Conservation (phyloP, 1,140 invertebrate genomes). For the Trichomalopsis sarcophagae region DNA sequence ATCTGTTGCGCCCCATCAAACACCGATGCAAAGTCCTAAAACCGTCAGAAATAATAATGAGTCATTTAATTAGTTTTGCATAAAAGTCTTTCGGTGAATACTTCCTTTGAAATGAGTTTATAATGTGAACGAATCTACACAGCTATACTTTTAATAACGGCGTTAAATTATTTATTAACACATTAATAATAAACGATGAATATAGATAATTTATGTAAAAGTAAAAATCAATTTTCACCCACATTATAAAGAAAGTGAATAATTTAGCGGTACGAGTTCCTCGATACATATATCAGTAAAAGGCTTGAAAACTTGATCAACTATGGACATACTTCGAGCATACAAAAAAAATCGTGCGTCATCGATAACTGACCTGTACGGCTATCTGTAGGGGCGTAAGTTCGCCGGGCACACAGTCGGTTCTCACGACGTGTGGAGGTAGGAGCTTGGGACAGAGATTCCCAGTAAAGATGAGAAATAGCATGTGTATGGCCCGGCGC, state of each 20-base stretch:
- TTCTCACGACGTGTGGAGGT: slow-evolving; percentile 65
- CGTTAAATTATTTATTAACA: too few relatives aligned
- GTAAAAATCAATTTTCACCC: too few relatives aligned
- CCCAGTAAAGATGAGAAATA: slow-evolving; percentile 73
- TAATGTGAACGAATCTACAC: too few relatives aligned
- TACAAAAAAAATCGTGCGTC: neutral
- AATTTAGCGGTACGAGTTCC: too few relatives aligned
- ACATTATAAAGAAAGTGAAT: too few relatives aligned
- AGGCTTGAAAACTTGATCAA: neutral
- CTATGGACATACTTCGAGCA: neutral
- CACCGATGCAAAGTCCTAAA: slow-evolving; percentile 57
- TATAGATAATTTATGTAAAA: too few relatives aligned
- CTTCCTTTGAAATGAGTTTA: too few relatives aligned
- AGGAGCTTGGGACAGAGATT: slow-evolving; percentile 70
- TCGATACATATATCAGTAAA: neutral
- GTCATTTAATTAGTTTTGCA: slow-evolving; percentile 9
- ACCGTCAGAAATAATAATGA: neutral
- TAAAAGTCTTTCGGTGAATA: slow-evolving; percentile 32
- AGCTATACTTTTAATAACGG: too few relatives aligned
- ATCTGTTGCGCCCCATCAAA: slow-evolving; percentile 50
- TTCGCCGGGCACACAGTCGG: slow-evolving; percentile 69
- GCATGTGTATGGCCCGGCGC: slow-evolving; percentile 71
- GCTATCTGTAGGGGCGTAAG: slow-evolving; percentile 73
- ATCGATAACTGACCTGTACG: slow-evolving; percentile 67
- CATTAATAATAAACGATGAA: neutral